phyloP scores from a whole-genome alignment of 2,888 invertebrate genomes.

The Mythimna ferrago region DNA sequence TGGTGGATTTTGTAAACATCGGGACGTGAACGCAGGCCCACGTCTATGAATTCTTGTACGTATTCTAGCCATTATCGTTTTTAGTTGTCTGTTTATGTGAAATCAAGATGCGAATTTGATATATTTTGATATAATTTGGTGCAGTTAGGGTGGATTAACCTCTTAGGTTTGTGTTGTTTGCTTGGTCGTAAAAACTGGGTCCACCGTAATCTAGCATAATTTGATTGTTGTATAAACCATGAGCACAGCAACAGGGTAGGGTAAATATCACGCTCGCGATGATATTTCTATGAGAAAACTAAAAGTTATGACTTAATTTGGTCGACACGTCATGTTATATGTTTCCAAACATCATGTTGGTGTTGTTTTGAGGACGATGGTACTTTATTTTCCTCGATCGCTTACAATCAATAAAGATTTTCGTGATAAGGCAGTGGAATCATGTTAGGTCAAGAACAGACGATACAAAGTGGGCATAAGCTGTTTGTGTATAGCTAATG shows the following conservation, averaged over 20 bases:
- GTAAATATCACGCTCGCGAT: slow-evolving; percentile 56
- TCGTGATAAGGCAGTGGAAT: slow-evolving; percentile 46
- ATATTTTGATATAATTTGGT: slow-evolving; percentile 67
- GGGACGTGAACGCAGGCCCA: slow-evolving; percentile 87
- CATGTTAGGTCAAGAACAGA: slow-evolving; percentile 52
- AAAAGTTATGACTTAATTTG: slow-evolving; percentile 40
- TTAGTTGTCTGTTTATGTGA: slow-evolving; percentile 71
- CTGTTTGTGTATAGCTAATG: slow-evolving; percentile 46
- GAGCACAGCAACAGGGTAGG: slow-evolving; percentile 69
- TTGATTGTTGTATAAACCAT: slow-evolving; percentile 71
- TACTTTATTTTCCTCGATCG: slow-evolving; percentile 41
- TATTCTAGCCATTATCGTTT: slow-evolving; percentile 83
- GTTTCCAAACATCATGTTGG: slow-evolving; percentile 47
- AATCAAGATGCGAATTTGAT: slow-evolving; percentile 64
- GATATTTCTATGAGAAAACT: slow-evolving; percentile 48
- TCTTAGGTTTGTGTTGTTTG: slow-evolving; percentile 77
- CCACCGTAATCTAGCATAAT: slow-evolving; percentile 71
- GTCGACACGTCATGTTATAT: slow-evolving; percentile 56
- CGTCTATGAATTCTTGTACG: slow-evolving; percentile 90
- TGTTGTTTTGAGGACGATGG: slow-evolving; percentile 50
- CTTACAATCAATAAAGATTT: slow-evolving; percentile 63
- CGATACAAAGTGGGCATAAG: slow-evolving; percentile 15
- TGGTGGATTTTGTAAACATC: slow-evolving; percentile 89
- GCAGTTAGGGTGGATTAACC: slow-evolving; percentile 74
- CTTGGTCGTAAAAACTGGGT: slow-evolving; percentile 72